Conservation (phyloP, 2,888 invertebrate genomes). For the Athripsodes cinereus region DNA sequence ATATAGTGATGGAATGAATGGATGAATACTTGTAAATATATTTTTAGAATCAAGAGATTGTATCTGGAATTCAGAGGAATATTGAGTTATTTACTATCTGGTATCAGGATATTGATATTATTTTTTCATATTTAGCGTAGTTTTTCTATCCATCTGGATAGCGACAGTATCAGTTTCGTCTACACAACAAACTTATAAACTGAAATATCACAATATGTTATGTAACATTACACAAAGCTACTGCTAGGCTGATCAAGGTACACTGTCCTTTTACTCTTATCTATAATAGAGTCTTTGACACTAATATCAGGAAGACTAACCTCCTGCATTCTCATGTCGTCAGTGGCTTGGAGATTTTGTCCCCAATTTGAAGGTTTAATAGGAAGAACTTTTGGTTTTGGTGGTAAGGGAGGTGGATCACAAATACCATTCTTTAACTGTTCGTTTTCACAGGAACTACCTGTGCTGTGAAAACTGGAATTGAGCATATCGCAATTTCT, state of each 20-base stretch:
- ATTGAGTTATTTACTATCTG: no score
- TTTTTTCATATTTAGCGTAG: no score
- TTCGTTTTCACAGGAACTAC: slow-evolving; percentile 25
- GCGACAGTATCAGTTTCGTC: no score
- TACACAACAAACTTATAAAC: no score
- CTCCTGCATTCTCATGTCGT: slow-evolving; percentile 24
- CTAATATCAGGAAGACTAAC: slow-evolving; percentile 24
- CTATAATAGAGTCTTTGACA: slow-evolving; percentile 17
- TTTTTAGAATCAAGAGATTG: no score
- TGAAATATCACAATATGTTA: not conserved
- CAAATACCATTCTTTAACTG: slow-evolving; percentile 30
- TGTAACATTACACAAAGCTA: slow-evolving; percentile 51
- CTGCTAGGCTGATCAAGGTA: slow-evolving; percentile 59
- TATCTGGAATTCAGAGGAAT: no score
- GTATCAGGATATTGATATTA: no score
- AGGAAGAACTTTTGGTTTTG: slow-evolving; percentile 66
- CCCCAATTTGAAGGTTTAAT: slow-evolving; percentile 58
- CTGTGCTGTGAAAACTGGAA: slow-evolving; percentile 26
- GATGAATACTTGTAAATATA: no score
- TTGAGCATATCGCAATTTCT: slow-evolving; percentile 25
- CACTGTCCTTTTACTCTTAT: slow-evolving; percentile 36
- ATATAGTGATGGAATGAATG: no score
- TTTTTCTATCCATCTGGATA: no score
- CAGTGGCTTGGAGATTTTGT: slow-evolving; percentile 27
- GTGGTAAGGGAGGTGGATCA: slow-evolving; percentile 65